phyloP scores from a whole-genome alignment of 2,113 vertebrate genomes.

The Phalacrocorax carbo region DNA sequence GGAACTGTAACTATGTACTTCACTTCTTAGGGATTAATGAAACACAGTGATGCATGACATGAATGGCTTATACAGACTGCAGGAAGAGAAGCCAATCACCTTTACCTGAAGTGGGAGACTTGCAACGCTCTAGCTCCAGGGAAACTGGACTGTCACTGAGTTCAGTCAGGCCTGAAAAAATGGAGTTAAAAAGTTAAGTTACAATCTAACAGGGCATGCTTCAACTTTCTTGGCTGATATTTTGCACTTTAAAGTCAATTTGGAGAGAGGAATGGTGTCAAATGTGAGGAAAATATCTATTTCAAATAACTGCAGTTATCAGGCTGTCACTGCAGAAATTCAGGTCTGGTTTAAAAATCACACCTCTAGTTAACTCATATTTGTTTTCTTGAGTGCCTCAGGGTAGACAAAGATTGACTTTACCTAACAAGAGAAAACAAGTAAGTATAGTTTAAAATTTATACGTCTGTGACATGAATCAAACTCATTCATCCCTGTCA shows the following conservation, averaged over 20 bases:
- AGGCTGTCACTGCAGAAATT: constrained; percentile 20
- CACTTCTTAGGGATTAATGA: constrained; percentile 33
- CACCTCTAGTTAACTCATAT: constrained; percentile 36
- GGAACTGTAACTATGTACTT: constrained; percentile 5
- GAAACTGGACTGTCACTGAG: constrained; percentile 93
- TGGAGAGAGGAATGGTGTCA: constrained; percentile 24
- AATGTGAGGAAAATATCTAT: not conserved
- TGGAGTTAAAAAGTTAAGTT: constrained; percentile 50
- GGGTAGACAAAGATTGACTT: not conserved
- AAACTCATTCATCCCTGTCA: not conserved
- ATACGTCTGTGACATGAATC: not conserved
- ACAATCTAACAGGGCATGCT: constrained; percentile 60
- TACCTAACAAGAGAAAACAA: not conserved
- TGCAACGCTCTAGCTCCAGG: constrained; percentile 93
- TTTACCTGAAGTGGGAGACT: constrained; percentile 97
- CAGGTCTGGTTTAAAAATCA: not conserved
- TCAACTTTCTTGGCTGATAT: constrained; percentile 31
- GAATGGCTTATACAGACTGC: constrained; percentile 51
- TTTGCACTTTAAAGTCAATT: constrained; percentile 25
- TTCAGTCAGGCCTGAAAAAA: constrained; percentile 90
- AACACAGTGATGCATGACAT: constrained; percentile 52
- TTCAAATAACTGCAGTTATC: constrained; percentile 27
- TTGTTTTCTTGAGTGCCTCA: not conserved
- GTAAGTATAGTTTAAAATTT: constrained; percentile 10
- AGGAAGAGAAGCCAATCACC: constrained; percentile 50